Percentiles rank a stretch among this genome's conserved stretches.
Evolutionary conservation across 2,113 vertebrate species (phyloP).

Genomic region (Cololabis saira): DNA sequence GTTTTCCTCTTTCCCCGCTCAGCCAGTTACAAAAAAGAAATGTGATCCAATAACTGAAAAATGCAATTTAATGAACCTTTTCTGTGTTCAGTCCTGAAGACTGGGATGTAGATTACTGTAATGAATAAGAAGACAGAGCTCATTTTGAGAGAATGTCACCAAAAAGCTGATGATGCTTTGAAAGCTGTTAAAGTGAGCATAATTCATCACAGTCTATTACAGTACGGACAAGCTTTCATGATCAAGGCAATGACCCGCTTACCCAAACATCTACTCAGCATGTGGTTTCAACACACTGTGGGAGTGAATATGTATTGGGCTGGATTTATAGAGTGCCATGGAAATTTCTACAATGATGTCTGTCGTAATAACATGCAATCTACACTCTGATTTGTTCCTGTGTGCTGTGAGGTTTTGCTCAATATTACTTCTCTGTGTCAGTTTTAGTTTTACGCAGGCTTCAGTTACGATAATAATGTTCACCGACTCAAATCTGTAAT

Average conservation of each 20-base stretch:
- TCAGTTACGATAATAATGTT: neutral
- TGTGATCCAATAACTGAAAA: constrained; percentile 77
- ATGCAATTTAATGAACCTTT: constrained; percentile 78
- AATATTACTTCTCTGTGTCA: constrained; percentile 12
- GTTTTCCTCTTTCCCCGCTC: constrained; percentile 40
- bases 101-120: constrained; percentile 67
- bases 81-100: constrained; percentile 63
- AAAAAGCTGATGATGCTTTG: constrained; percentile 66
- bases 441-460: constrained; percentile 13
- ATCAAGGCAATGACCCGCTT: constrained; percentile 74
- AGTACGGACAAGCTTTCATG: constrained; percentile 59
- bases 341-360: constrained; percentile 26
- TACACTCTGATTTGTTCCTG: constrained; percentile 33
- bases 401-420: constrained; percentile 18
- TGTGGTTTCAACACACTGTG: constrained; percentile 55
- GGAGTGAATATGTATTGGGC: constrained; percentile 52
- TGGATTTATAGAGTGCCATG: constrained; percentile 57
- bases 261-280: constrained; percentile 64
- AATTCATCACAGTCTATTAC: constrained; percentile 76
- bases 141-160: constrained; percentile 56
- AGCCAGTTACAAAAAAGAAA: constrained; percentile 64
- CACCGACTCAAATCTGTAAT: constrained; percentile 1
- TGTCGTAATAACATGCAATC: constrained; percentile 38
- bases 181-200: constrained; percentile 71
- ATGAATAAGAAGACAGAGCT: constrained; percentile 66